Evolutionary conservation across 2,888 invertebrate genomes (phyloP).

Genomic region (Tenthredo notha): DNA sequence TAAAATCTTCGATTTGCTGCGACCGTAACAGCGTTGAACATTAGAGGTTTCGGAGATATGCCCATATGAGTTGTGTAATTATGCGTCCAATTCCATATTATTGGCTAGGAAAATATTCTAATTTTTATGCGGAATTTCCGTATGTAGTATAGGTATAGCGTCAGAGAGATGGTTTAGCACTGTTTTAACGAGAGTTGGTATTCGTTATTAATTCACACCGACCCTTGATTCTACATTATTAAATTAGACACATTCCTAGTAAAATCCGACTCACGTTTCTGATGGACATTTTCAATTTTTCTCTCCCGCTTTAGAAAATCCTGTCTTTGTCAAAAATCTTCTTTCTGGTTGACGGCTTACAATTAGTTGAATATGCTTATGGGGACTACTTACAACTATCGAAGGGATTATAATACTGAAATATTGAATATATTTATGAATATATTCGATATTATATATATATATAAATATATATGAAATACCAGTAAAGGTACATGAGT

Average conservation of each 20-base stretch:
- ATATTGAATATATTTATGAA: background rate
- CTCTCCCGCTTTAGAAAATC: slow-evolving; percentile 2
- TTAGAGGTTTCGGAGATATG: no score
- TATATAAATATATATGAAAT: slow-evolving; percentile 30
- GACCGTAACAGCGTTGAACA: no score
- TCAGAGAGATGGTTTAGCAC: background rate
- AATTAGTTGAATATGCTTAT: slow-evolving; percentile 67
- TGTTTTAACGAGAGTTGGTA: background rate
- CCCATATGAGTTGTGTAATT: background rate
- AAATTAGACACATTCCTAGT: background rate
- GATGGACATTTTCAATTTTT: background rate
- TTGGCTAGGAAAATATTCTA: background rate
- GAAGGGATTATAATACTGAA: slow-evolving; percentile 38
- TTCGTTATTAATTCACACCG: background rate
- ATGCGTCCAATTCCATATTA: background rate
- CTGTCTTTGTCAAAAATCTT: slow-evolving; percentile 55
- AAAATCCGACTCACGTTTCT: background rate
- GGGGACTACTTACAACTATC: slow-evolving; percentile 64
- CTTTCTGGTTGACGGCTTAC: slow-evolving; percentile 69
- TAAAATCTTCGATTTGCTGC: no score
- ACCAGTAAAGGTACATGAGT: slow-evolving; percentile 13
- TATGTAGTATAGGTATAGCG: background rate
- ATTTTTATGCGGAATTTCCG: background rate
- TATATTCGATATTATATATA: background rate
- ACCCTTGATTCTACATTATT: background rate